Evolutionary conservation across 2,888 invertebrate genomes (phyloP).

Genomic region (Ophion costatus): DNA sequence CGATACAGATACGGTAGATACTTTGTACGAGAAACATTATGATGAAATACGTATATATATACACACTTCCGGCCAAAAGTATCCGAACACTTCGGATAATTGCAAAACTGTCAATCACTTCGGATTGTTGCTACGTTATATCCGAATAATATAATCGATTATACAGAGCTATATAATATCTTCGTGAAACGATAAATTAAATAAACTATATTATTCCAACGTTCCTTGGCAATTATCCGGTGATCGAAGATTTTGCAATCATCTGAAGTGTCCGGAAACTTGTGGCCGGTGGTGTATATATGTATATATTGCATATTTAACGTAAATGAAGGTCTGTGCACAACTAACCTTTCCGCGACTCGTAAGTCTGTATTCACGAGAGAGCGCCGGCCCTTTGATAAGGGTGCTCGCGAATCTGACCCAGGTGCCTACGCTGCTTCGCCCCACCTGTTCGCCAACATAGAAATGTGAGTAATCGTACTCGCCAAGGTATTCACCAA

Average conservation of each 20-base stretch:
- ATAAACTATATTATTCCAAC: too few relatives aligned
- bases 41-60: slow-evolving; percentile 39
- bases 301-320: slow-evolving; percentile 55
- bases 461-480: slow-evolving; percentile 72
- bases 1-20: slow-evolving; percentile 60
- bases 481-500: slow-evolving; percentile 50
- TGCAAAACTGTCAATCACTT: too few relatives aligned
- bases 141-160: too few relatives aligned
- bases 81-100: too few relatives aligned
- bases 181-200: too few relatives aligned
- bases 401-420: slow-evolving; percentile 97
- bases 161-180: too few relatives aligned
- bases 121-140: too few relatives aligned
- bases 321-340: slow-evolving; percentile 77
- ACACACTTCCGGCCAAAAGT: background rate
- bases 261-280: too few relatives aligned
- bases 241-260: too few relatives aligned
- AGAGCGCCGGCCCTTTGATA: slow-evolving; percentile 97
- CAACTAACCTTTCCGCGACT: slow-evolving; percentile 83
- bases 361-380: slow-evolving; percentile 84
- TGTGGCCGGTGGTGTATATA: background rate
- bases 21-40: slow-evolving; percentile 33
- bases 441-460: slow-evolving; percentile 91
- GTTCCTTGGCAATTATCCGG: too few relatives aligned
- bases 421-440: slow-evolving; percentile 92